Evolutionary conservation across 2,797 vertebrate species (phyloP), one percentile per base, ranked within the genome.

Genomic region (Gymnoscopelus braueri): DNA sequence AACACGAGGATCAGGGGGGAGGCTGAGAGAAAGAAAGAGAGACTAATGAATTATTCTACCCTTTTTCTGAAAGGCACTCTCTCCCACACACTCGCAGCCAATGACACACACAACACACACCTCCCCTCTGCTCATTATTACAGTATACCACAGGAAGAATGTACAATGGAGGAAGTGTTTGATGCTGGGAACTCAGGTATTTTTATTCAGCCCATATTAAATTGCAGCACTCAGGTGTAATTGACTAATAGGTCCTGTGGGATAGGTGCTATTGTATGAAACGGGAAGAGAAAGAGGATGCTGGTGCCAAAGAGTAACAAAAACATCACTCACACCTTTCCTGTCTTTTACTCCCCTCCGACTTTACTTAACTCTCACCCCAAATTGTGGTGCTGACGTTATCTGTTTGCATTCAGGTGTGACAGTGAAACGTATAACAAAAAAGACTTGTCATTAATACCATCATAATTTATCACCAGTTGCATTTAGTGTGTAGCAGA

Each of bases 31-130:
- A 74, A 47, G 51, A 88, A 83, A 68, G 65, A 68, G 75, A 77
- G 57, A 93, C 90, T 95, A 94, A 96, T 96, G 92, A 96, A 95
- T 96, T 93, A 95, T 96, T 95, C 92, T 84, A 78, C 80, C 81
- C 10, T 93, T 88, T 92, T 86, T 88, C 91, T 92, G 91, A 84
- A 87, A 84, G 80, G 85, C 86, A 88, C 89, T 90, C 87, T 35
- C 32, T 44, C 39, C 8, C 39, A 44, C 39, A 44, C 39, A 44
- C 55, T 10, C 9, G 24, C 8, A 55, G 52, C 15, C 52, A 24
- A 10, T 19, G 19, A 15, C 77, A 80, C 87, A 19, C 19, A 5
- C 53, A 19, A 9, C 53, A 50, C 60, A 77, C 84, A 84, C 90
- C 87, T 86, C 67, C 58, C 44, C 65, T 86, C 75, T 61, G 79